These are phyloP conservation scores for Oncopeltus fasciatus DNA, from an alignment of 1,140 invertebrate species.

Conservation along the genomic window DNA sequence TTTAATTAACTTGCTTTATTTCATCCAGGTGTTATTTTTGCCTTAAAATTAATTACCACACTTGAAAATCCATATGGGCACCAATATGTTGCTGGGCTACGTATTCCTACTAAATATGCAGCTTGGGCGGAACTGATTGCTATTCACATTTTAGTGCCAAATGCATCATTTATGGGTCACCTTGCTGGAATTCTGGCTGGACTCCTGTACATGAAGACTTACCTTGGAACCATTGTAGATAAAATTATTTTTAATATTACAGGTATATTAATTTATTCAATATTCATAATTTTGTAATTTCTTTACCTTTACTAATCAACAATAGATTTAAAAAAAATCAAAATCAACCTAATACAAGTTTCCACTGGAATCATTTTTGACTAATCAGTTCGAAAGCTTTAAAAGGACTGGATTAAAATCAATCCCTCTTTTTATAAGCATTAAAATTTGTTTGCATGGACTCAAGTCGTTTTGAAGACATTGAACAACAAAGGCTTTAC, in stretches of 20 bases:
- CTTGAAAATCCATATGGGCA: constrained; percentile 32
- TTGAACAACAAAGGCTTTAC: too few species aligned
- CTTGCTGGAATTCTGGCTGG: constrained; percentile 55
- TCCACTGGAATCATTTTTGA: too few species aligned
- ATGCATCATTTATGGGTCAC: constrained; percentile 46
- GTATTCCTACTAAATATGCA: constrained; percentile 40
- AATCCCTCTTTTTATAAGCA: too few species aligned
- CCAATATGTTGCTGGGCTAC: constrained; percentile 36
- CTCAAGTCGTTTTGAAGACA: too few species aligned
- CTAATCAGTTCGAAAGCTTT: too few species aligned
- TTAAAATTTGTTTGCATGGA: too few species aligned
- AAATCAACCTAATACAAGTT: too few species aligned
- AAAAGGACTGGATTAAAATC: too few species aligned
- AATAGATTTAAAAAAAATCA: too few species aligned
- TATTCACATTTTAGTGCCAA: constrained; percentile 48
- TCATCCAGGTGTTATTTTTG: constrained; percentile 39
- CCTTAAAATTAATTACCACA: constrained; percentile 48
- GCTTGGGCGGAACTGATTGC: constrained; percentile 53
- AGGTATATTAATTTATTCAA: constrained; percentile 23
- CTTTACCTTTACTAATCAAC: too few species aligned
- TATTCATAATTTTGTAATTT: too few species aligned
- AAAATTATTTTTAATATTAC: constrained; percentile 29
- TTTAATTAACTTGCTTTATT: constrained; percentile 2
- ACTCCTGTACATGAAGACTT: constrained; percentile 45
- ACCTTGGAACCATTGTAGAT: constrained; percentile 39